Conservation (phyloP, 2,113 vertebrate genomes). For the Antennarius striatus region DNA sequence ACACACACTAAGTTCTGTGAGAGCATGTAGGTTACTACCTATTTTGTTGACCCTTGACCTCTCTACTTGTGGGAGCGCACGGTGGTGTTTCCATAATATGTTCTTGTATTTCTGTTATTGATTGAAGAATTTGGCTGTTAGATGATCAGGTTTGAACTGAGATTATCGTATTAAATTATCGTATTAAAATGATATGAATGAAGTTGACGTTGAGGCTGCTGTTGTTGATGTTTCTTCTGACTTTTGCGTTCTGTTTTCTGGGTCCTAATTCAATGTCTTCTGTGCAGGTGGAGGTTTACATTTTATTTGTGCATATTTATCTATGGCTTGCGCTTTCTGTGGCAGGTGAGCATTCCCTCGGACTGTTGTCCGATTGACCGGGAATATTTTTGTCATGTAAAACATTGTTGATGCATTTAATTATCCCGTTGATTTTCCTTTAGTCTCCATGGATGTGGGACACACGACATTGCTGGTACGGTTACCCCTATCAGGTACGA, state of each 20-base stretch:
- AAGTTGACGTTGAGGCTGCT: neutral
- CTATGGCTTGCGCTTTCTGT: constrained; percentile 91
- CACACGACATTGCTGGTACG: constrained; percentile 94
- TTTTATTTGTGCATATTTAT: constrained; percentile 94
- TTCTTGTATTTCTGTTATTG: neutral
- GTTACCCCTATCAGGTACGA: constrained; percentile 93
- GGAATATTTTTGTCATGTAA: constrained; percentile 8
- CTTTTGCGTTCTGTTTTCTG: neutral
- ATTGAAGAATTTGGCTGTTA: neutral
- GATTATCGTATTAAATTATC: neutral
- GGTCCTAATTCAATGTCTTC: constrained; percentile 47
- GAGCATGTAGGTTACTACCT: constrained; percentile 90
- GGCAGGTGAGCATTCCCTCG: constrained; percentile 85
- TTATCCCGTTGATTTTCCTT: neutral
- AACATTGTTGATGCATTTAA: neutral
- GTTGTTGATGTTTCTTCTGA: neutral
- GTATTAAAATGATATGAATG: neutral
- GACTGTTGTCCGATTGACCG: neutral
- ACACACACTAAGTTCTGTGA: constrained; percentile 95
- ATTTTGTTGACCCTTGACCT: constrained; percentile 3
- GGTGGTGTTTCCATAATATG: neutral
- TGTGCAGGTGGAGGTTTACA: constrained; percentile 93
- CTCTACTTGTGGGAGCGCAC: constrained; percentile 10
- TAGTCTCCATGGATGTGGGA: constrained; percentile 96
- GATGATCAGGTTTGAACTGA: neutral